A percentile compares a stretch with the other conserved stretches of the same genome.
These are phyloP conservation scores for Pseudocheirus occidentalis DNA, from an alignment of 2,797 vertebrate genomes.

Conservation along the genomic window DNA sequence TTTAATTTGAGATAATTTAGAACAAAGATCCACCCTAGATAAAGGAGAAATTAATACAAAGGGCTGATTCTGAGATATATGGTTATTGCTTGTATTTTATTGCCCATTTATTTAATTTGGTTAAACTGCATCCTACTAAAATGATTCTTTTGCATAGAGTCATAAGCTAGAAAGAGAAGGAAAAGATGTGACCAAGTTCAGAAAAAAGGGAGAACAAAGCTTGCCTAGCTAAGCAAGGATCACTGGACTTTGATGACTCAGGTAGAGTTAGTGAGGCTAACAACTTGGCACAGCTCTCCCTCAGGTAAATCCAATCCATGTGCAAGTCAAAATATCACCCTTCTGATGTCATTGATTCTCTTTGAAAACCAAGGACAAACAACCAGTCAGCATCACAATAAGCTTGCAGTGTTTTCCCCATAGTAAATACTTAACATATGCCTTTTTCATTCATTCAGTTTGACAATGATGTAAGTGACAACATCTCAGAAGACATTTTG, in stretches of 20 bases:
- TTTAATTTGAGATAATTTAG: background rate
- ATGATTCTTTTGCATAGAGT: background rate
- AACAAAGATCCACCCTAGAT: background rate
- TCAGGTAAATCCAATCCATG: background rate
- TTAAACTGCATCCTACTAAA: background rate
- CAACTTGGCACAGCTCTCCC: background rate
- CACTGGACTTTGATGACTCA: background rate
- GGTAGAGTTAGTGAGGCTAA: background rate
- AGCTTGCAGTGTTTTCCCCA: background rate
- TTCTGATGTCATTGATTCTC: no score
- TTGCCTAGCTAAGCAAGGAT: background rate
- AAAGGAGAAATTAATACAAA: background rate
- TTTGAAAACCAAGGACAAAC: background rate
- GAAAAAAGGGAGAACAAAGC: background rate
- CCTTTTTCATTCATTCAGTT: background rate
- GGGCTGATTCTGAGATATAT: background rate
- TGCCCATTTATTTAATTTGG: background rate
- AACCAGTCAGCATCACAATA: background rate
- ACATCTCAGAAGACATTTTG: background rate
- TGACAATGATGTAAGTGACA: background rate
- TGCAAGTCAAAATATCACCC: no score
- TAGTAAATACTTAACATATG: background rate
- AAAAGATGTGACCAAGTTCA: background rate
- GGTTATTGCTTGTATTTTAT: background rate
- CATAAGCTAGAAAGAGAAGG: background rate